These are phyloP conservation scores for Lampris incognitus DNA, from an alignment of 2,113 vertebrate species.

Conservation along the genomic window DNA sequence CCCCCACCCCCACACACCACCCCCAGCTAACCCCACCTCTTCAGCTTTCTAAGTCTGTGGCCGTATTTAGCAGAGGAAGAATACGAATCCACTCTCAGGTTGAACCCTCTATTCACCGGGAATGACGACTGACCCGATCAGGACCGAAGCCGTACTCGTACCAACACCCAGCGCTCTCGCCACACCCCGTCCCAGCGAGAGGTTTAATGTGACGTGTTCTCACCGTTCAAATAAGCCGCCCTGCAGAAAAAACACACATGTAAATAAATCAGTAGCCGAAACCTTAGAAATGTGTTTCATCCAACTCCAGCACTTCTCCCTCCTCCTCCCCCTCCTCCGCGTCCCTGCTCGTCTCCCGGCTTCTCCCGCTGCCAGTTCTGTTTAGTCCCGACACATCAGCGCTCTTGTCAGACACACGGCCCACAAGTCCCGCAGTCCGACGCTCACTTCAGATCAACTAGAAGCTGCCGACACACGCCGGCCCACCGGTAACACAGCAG, in stretches of 20 bases:
- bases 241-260: neutral
- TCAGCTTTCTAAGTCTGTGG: neutral
- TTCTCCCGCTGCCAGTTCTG: conserved; percentile 18
- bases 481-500: conserved; percentile 26
- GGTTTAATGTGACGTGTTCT: no score
- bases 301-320: neutral
- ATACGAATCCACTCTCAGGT: neutral
- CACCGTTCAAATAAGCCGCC: no score
- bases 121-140: no score
- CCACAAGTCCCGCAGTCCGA: conserved; percentile 12
- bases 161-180: no score
- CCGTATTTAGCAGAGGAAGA: neutral
- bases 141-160: no score
- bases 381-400: conserved; percentile 33
- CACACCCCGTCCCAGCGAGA: no score
- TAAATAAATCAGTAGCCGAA: conserved; percentile 5
- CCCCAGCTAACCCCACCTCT: conserved; percentile 6
- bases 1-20: neutral
- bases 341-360: conserved; percentile 16
- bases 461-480: conserved; percentile 1
- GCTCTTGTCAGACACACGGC: conserved; percentile 25
- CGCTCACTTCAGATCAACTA: conserved; percentile 34
- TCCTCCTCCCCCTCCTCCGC: neutral
- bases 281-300: conserved; percentile 1
- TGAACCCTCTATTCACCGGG: no score